Base-by-base conservation (phyloP, 1,140 invertebrate species). In the Bombus soroeensis region DNA sequence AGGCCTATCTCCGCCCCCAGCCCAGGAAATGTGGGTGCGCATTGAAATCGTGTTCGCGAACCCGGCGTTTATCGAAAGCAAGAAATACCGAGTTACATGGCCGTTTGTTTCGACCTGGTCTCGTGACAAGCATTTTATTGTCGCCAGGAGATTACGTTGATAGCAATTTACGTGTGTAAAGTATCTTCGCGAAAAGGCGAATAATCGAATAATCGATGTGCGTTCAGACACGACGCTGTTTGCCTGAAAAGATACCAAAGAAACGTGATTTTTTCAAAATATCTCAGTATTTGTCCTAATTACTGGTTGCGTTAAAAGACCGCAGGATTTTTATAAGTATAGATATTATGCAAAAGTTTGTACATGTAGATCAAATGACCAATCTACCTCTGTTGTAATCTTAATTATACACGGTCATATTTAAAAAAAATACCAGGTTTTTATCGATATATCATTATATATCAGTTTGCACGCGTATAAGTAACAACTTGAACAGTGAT, bases 11-110 rank as follows among this genome's bases (percentile, higher is more conserved):
- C 18, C 28, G 25, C 41, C 13, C 47, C 32, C 22, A 37, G 59
- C 37, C 5, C 3, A 18, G n/a, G 74, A 71, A 57, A 39, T 71
- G 75, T 78, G 82, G 75, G 64, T 71, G 74, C 82, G 34, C 47
- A 41, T 79, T 59, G 82, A 84, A 71, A 71, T 84, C 66, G 74
- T 66, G 62, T 66, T 82, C 28, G 28, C 72, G 39, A 59, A 59
- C 47, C 34, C 73, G 66, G 34, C 82, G 75, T 78, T 71, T 79
- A 79, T 84, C 76, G 76, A 32, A 22, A 25, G 43, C 28, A 77
- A 59, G 53, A 71, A 70, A 62, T 47, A 78, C 53, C 37, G 75
- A 70, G 66, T 71, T 57, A 79, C 77, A 34, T 47, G 64, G 66
- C 74, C 82, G 37, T 77, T 76, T 25, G 34, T 83, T 68, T 68